Conservation (phyloP, 2,797 vertebrate species). For the Myripristis murdjan region DNA sequence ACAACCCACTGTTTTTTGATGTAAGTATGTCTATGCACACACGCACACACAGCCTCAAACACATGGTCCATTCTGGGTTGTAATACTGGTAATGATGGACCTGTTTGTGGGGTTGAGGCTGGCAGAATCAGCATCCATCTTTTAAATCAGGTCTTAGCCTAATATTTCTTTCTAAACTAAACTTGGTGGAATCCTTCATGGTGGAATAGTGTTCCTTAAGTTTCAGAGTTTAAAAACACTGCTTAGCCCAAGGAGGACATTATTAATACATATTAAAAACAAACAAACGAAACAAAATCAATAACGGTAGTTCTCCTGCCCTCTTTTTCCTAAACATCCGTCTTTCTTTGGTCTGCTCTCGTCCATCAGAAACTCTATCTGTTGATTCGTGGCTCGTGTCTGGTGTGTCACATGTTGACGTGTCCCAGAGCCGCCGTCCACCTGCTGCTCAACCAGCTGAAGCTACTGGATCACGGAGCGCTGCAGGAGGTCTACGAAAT, state of each 20-base stretch:
- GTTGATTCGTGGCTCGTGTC: conserved; percentile 92
- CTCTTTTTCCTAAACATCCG: not conserved
- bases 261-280: too few relatives aligned
- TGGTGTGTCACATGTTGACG: conserved; percentile 90
- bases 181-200: too few relatives aligned
- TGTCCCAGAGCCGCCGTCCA: conserved; percentile 91
- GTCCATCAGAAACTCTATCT: conserved; percentile 86
- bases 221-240: too few relatives aligned
- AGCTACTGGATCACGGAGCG: conserved; percentile 88
- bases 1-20: conserved; percentile 96
- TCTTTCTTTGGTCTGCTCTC: not conserved
- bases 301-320: not conserved
- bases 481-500: conserved; percentile 89
- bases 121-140: too few relatives aligned
- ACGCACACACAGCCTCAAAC: not conserved
- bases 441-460: conserved; percentile 91
- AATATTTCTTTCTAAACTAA: too few relatives aligned
- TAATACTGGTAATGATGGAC: not conserved
- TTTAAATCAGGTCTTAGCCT: too few relatives aligned
- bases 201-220: too few relatives aligned
- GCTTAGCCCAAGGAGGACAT: too few relatives aligned
- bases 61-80: too few relatives aligned
- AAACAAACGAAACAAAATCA: too few relatives aligned
- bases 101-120: too few relatives aligned
- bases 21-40: conserved; percentile 77